These are phyloP conservation scores for Oncorhynchus tshawytscha DNA, from an alignment of 2,113 vertebrate genomes.

Conservation along the genomic window DNA sequence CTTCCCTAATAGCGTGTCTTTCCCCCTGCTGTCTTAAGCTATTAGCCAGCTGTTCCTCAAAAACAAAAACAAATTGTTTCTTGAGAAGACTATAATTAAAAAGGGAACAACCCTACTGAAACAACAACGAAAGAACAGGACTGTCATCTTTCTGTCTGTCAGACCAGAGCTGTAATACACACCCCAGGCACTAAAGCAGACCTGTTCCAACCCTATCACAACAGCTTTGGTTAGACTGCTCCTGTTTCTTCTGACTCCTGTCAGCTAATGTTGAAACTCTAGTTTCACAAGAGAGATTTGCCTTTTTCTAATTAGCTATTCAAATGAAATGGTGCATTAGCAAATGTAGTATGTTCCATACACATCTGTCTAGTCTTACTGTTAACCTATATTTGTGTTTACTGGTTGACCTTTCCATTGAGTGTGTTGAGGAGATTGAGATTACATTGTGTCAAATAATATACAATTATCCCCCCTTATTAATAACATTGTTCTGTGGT, in stretches of 20 bases:
- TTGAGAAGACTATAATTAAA: not conserved
- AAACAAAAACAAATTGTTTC: constrained; percentile 10
- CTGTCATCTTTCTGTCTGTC: not conserved
- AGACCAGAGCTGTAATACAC: not conserved
- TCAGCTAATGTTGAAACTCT: not conserved
- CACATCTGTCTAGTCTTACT: not conserved
- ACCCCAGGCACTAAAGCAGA: not conserved
- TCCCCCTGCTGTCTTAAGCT: constrained; percentile 5
- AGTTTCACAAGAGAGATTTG: not conserved
- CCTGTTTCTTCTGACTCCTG: not conserved
- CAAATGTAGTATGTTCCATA: not conserved
- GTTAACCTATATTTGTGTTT: too few relatives aligned
- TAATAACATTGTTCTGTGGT: too few relatives aligned
- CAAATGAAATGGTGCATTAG: not conserved
- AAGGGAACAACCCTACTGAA: not conserved
- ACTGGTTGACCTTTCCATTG: too few relatives aligned
- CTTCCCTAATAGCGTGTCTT: constrained; percentile 20
- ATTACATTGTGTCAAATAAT: too few relatives aligned
- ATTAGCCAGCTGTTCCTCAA: constrained; percentile 2
- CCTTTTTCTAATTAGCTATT: not conserved
- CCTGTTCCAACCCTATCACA: not conserved
- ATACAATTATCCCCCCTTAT: too few relatives aligned
- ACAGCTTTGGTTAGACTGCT: not conserved
- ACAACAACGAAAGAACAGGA: not conserved
- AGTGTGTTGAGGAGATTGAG: too few relatives aligned